Evolutionary conservation across 2,888 invertebrate genomes (phyloP).

Genomic region (Melinaea menophilus): DNA sequence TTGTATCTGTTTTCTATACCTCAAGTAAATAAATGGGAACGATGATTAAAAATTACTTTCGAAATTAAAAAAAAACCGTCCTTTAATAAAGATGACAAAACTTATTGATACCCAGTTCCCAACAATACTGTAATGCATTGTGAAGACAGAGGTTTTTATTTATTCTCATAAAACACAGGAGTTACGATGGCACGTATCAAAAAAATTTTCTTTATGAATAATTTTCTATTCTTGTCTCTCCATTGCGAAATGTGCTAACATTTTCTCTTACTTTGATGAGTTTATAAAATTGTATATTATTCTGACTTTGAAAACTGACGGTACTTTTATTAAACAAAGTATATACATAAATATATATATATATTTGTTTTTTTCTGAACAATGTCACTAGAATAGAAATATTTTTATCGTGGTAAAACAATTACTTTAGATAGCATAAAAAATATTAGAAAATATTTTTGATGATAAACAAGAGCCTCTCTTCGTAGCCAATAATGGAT

Average conservation of each 20-base stretch:
- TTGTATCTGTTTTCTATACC: too few relatives aligned
- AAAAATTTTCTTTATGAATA: conserved; percentile 5
- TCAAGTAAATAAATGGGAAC: too few relatives aligned
- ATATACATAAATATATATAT: too few relatives aligned
- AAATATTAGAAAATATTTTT: background rate
- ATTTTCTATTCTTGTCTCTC: background rate
- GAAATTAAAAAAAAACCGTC: too few relatives aligned
- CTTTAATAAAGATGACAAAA: background rate
- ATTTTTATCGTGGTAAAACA: too few relatives aligned
- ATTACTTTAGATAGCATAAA: too few relatives aligned
- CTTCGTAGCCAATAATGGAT: conserved; percentile 80
- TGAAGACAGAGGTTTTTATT: background rate
- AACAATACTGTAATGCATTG: background rate
- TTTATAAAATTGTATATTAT: background rate
- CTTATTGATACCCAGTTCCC: background rate
- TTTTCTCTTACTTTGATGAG: background rate
- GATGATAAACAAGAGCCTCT: background rate
- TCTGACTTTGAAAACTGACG: too few relatives aligned
- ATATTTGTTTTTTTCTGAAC: too few relatives aligned
- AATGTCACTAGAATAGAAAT: too few relatives aligned
- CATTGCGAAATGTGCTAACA: background rate
- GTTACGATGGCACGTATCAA: background rate
- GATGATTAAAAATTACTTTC: too few relatives aligned
- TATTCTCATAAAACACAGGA: background rate
- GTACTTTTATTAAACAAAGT: too few relatives aligned